Conservation (phyloP, 2,113 vertebrate species). For the Microcebus griseorufus region DNA sequence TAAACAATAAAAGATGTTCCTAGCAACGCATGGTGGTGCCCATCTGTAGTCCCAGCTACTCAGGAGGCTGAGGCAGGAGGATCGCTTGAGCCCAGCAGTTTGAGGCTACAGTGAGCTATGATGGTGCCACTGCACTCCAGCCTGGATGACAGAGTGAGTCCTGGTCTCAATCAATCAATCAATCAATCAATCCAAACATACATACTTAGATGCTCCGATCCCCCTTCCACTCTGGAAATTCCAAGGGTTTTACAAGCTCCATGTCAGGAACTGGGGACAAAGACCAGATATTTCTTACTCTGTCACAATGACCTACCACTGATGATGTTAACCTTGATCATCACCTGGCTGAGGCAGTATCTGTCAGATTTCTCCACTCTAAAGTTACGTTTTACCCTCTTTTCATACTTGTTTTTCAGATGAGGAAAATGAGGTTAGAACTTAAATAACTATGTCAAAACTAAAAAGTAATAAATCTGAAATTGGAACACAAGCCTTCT, state of each 20-base stretch:
- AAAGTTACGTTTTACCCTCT: not conserved
- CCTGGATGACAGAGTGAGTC: too few relatives aligned
- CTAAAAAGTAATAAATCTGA: not conserved
- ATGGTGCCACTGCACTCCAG: too few relatives aligned
- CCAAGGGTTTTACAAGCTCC: not conserved
- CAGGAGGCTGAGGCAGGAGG: too few relatives aligned
- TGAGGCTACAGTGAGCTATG: too few relatives aligned
- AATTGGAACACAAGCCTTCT: not conserved
- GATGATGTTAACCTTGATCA: too few relatives aligned
- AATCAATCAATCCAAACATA: too few relatives aligned
- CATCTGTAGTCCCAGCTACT: too few relatives aligned
- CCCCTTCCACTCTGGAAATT: not conserved
- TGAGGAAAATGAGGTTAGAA: not conserved
- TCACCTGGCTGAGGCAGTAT: not conserved
- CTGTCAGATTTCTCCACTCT: not conserved
- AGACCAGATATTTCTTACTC: not conserved
- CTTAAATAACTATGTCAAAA: not conserved
- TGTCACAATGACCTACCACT: too few relatives aligned
- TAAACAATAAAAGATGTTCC: not conserved
- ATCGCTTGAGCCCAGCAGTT: too few relatives aligned
- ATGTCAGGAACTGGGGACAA: not conserved
- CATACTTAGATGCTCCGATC: not conserved
- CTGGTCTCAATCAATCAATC: too few relatives aligned
- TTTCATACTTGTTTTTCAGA: not conserved
- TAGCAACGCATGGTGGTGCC: too few relatives aligned